phyloP scores from a whole-genome alignment of 2,797 vertebrate species.

The Apodemus agrarius region DNA sequence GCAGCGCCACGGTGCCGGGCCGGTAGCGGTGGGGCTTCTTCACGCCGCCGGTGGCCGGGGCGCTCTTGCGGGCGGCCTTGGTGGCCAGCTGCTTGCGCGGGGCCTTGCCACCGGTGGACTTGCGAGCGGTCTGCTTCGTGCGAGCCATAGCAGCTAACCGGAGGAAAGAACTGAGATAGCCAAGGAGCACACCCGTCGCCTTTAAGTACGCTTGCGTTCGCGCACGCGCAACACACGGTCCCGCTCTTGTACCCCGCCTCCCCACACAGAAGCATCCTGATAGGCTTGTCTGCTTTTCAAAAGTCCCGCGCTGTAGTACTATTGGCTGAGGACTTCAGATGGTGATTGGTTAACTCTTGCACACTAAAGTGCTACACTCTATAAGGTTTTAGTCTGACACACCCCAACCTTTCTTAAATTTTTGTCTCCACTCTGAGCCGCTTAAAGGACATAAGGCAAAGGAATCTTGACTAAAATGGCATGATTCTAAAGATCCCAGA shows the following conservation, averaged over 20 bases:
- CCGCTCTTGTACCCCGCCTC: not conserved
- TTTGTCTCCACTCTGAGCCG: not conserved
- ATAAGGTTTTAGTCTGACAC: not conserved
- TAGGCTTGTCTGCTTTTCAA: slow-evolving; percentile 57
- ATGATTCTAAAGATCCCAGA: not conserved
- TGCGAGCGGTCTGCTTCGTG: not conserved
- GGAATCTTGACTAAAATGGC: not conserved
- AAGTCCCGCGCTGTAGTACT: slow-evolving; percentile 46
- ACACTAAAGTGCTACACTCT: not conserved
- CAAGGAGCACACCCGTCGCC: rapidly evolving
- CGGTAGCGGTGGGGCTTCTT: too few species aligned
- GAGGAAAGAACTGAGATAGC: rapidly evolving
- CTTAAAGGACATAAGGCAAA: not conserved
- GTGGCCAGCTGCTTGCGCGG: slow-evolving; percentile 52
- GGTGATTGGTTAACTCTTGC: not conserved
- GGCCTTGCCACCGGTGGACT: slow-evolving; percentile 59
- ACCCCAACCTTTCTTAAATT: rapidly evolving
- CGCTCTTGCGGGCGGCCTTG: too few species aligned
- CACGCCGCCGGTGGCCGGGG: too few species aligned
- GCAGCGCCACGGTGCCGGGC: too few species aligned
- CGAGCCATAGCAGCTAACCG: rapidly evolving
- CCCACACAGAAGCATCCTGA: not conserved
- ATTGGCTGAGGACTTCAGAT: slow-evolving; percentile 19
- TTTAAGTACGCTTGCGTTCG: not conserved
- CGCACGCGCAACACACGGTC: not conserved